Percentiles rank a stretch among this genome's conserved stretches.
Evolutionary conservation across 1,140 invertebrate species (phyloP).

Genomic region (Drosophila aff.): DNA sequence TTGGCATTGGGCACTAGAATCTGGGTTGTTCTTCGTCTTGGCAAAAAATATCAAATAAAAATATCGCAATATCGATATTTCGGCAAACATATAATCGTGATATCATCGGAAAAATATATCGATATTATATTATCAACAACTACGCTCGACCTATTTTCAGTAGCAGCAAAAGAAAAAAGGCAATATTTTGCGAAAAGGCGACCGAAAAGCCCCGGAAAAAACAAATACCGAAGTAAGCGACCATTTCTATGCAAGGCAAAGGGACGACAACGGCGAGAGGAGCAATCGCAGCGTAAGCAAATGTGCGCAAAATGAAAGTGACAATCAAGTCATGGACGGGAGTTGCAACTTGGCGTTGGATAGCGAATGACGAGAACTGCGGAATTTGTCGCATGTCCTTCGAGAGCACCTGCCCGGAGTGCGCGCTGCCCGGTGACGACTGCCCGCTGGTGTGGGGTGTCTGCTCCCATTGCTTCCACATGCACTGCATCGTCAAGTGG

Average conservation of each 20-base stretch:
- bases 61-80: too few species aligned
- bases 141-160: slow-evolving; percentile 71
- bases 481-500: slow-evolving; percentile 99
- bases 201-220: slow-evolving; percentile 13
- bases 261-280: slow-evolving; percentile 1
- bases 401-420: slow-evolving; percentile 98
- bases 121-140: background rate
- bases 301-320: slow-evolving; percentile 84
- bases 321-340: slow-evolving; percentile 91
- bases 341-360: slow-evolving; percentile 99
- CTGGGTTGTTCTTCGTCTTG: too few species aligned
- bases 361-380: slow-evolving; percentile 99
- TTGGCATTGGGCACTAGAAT: too few species aligned
- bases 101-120: too few species aligned
- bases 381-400: slow-evolving; percentile 99
- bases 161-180: slow-evolving; percentile 55
- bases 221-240: background rate
- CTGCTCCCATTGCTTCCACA: slow-evolving; percentile 99
- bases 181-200: slow-evolving; percentile 60
- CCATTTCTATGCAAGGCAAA: slow-evolving; percentile 12
- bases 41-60: too few species aligned
- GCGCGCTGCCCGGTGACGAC: slow-evolving; percentile 98
- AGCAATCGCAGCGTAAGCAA: slow-evolving; percentile 39
- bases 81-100: too few species aligned
- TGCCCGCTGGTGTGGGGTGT: slow-evolving; percentile 99